Base-by-base conservation (phyloP, 2,888 invertebrate species). In the Palloptera scutellata region DNA sequence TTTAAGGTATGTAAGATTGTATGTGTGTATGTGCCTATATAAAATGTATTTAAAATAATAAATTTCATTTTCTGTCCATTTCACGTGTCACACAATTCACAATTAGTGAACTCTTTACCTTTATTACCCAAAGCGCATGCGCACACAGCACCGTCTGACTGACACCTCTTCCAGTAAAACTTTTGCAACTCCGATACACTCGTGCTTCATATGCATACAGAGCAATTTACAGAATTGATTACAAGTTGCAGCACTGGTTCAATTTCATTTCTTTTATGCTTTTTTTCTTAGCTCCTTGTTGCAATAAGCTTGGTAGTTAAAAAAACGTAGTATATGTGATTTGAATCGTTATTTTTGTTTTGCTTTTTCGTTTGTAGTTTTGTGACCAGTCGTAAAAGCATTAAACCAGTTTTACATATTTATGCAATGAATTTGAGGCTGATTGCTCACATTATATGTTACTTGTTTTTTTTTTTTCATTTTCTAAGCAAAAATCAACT, bases 381-480 rank as follows among this genome's bases (percentile, higher is more conserved):
- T 20, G 40, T n/a, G 51, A 40, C 11, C 3, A 17, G 42, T 43
- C 53, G 64, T 64, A 64, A 48, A 54, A 61, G 54, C 67, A 64
- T 67, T 70, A 70, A 69, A 71, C 70, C 70, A 64, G 72, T 73
- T 69, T 67, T 76, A 30, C 30, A 30, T 30, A 76, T 80, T 79
- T 78, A 78, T 80, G 76, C 79, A 80, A 79, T 77, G 77, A 17
- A 78, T 76, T 73, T 77, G 75, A 73, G 76, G 75, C 76, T 78
- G 78, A 81, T 79, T 80, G 78, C 81, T 79, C 78, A 78, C 77
- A 78, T 77, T 76, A n/a, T n/a, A n/a, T n/a, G n/a, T n/a, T n/a
- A n/a, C n/a, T 72, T 73, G 71, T 74, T 75, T 64, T 15, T 48
- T 61, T 61, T 65, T 67, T 61, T 43, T 64, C 53, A 41, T 61